Evolutionary conservation across 2,888 invertebrate genomes (phyloP).

Genomic region (Glyphotaelius pellucidus): DNA sequence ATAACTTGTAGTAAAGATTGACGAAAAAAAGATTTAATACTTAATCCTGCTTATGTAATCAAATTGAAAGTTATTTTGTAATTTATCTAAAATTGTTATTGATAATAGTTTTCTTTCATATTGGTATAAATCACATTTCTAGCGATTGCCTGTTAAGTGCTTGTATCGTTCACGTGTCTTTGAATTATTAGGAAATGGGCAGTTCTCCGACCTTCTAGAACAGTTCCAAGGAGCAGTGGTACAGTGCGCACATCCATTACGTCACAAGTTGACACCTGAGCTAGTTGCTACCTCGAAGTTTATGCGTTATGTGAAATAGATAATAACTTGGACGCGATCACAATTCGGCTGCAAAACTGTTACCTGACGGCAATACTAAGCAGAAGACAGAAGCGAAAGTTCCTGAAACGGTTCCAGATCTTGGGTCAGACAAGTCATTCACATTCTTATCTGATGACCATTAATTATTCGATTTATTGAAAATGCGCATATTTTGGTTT

Average conservation of each 20-base stretch:
- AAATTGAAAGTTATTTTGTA: too few relatives aligned
- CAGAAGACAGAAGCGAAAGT: background rate
- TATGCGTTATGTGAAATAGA: conserved; percentile 45
- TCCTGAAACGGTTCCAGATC: background rate
- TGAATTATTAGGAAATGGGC: background rate
- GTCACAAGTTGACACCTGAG: conserved; percentile 4
- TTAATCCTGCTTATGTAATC: too few relatives aligned
- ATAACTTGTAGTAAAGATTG: too few relatives aligned
- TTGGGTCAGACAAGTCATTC: conserved; percentile 5
- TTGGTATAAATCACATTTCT: too few relatives aligned
- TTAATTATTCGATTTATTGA: background rate
- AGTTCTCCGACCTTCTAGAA: background rate
- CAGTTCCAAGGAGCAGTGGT: background rate
- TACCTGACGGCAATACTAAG: conserved; percentile 28
- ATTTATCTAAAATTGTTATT: too few relatives aligned
- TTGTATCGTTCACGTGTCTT: background rate
- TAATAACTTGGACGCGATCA: conserved; percentile 44
- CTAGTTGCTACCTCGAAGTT: background rate
- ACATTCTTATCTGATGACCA: conserved; percentile 1
- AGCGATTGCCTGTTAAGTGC: too few relatives aligned
- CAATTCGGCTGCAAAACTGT: background rate
- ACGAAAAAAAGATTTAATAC: too few relatives aligned
- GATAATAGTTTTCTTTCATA: too few relatives aligned
- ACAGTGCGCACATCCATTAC: conserved; percentile 8
- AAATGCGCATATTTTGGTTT: background rate